These are phyloP conservation scores for Theonella swinhoei DNA, from an alignment of 37 sponge, comb jelly and placozoan species.

Conservation along the genomic window DNA sequence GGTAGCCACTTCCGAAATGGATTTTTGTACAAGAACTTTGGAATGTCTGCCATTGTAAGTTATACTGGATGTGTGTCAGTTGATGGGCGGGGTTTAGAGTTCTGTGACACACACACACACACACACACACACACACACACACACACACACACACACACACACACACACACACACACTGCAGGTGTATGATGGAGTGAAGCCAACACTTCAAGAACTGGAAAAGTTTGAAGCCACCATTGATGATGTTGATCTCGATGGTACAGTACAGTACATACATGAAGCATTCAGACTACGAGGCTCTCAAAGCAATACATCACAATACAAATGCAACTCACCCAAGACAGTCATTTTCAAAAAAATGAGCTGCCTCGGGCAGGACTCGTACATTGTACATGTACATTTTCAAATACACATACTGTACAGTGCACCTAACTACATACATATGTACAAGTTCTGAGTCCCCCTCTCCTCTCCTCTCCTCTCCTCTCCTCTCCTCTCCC, in stretches of 20 bases:
- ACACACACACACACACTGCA: constrained; percentile 43
- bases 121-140: constrained; percentile 24
- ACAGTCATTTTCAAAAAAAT: background rate
- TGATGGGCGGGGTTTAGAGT: no score
- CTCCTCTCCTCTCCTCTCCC: background rate
- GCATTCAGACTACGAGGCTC: no score
- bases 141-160: constrained; percentile 32
- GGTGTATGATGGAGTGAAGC: constrained; percentile 92
- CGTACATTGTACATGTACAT: background rate
- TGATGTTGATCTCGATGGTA: constrained; percentile 84
- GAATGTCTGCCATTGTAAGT: constrained; percentile 87
- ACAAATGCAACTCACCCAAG: no score
- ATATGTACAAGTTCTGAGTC: no score
- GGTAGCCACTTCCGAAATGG: constrained; percentile 90
- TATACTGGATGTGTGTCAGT: no score
- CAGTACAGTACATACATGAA: no score
- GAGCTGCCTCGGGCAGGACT: background rate
- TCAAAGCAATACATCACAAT: background rate
- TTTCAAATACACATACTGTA: background rate
- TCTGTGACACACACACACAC: background rate
- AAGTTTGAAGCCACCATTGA: constrained; percentile 96
- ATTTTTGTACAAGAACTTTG: constrained; percentile 93
- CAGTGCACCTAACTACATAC: no score
- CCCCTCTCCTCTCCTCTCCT: background rate
- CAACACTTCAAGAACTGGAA: constrained; percentile 95